Conservation (phyloP, 2,888 invertebrate species). For the Melangyna quadrimaculata region DNA sequence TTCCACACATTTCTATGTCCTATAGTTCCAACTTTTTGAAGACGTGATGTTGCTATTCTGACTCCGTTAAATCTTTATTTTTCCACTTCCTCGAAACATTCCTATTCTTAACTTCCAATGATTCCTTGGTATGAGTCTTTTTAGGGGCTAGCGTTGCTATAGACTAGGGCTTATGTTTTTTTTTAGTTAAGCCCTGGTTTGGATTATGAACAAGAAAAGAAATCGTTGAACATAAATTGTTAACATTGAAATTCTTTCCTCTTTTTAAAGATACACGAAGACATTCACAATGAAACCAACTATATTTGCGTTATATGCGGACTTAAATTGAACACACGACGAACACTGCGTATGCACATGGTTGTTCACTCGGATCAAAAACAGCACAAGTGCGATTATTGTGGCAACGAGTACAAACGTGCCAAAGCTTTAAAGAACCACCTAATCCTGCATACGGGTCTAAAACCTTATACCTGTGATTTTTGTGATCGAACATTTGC, state of each 20-base stretch:
- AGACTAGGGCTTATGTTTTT: too few species aligned
- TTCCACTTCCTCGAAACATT: too few species aligned
- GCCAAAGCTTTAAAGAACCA: conserved; percentile 80
- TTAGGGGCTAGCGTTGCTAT: too few species aligned
- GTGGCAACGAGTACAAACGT: conserved; percentile 79
- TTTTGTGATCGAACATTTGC: conserved; percentile 80
- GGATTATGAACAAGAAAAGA: too few species aligned
- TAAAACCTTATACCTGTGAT: conserved; percentile 80
- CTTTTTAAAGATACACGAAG: conserved; percentile 76
- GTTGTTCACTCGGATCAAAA: conserved; percentile 79
- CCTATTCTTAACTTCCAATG: too few species aligned
- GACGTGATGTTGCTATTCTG: too few species aligned
- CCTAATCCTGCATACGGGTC: conserved; percentile 80
- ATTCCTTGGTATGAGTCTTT: too few species aligned
- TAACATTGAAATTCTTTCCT: background rate
- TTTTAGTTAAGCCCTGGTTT: too few species aligned
- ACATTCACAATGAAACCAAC: conserved; percentile 79
- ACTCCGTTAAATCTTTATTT: too few species aligned
- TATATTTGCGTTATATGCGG: conserved; percentile 78
- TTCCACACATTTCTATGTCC: too few species aligned
- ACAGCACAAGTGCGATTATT: conserved; percentile 79
- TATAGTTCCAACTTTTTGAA: too few species aligned
- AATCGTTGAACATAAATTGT: background rate
- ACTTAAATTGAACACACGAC: conserved; percentile 77
- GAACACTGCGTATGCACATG: conserved; percentile 78